These are phyloP conservation scores for Macrocentrus cingulum DNA, from an alignment of 1,140 invertebrate genomes.

Conservation along the genomic window DNA sequence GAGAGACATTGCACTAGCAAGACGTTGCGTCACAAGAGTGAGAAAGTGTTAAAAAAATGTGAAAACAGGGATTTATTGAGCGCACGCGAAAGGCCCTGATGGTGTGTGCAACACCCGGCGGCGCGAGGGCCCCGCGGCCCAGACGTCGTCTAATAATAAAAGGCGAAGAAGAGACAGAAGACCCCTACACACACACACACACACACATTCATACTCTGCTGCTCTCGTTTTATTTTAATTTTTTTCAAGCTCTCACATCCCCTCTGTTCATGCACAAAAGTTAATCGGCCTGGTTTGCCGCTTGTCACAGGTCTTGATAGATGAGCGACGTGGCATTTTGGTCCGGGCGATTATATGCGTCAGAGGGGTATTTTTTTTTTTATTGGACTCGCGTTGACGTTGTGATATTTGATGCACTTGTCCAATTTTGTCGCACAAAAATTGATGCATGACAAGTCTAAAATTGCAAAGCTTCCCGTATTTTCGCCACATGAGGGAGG, in stretches of 20 bases:
- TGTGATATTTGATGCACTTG: conserved; percentile 8
- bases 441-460: too few relatives aligned
- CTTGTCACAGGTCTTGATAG: conserved; percentile 33
- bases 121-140: conserved; percentile 19
- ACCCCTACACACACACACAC: background rate
- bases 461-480: too few relatives aligned
- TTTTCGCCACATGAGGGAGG: too few relatives aligned
- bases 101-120: background rate
- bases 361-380: conserved; percentile 8
- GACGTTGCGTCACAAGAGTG: background rate
- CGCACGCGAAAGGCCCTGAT: conserved; percentile 8
- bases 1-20: conserved; percentile 5
- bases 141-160: conserved; percentile 33
- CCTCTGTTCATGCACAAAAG: conserved; percentile 28
- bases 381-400: background rate
- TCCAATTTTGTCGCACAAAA: too few relatives aligned
- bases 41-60: background rate
- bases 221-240: conserved; percentile 10
- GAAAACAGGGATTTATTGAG: conserved; percentile 6
- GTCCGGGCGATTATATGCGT: conserved; percentile 16
- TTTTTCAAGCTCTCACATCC: conserved; percentile 9
- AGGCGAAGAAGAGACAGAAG: conserved; percentile 23
- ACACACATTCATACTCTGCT: background rate
- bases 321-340: conserved; percentile 31
- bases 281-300: conserved; percentile 36